Evolutionary conservation across 1,140 invertebrate genomes (phyloP), one percentile per base, ranked within the genome.

Genomic region (Sitophilus oryzae): DNA sequence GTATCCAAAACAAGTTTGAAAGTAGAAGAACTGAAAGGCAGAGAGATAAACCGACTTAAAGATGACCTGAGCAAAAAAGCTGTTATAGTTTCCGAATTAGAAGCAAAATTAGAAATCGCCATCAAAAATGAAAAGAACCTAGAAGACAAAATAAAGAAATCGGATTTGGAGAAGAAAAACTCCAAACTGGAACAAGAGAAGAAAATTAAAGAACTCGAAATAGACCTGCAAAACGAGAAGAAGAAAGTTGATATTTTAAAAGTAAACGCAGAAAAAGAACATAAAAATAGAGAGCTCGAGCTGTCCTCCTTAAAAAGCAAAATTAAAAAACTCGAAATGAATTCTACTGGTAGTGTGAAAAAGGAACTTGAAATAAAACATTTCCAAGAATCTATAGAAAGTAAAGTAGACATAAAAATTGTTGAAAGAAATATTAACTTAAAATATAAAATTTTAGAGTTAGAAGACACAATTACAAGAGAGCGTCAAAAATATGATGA

Each of bases 401-500:
- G 83, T 86, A 73, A 74, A n/a, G n/a, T n/a, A n/a, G n/a, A n/a
- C n/a, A n/a, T n/a, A n/a, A n/a, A n/a, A n/a, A n/a, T n/a, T n/a
- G n/a, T n/a, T n/a, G n/a, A n/a, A n/a, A n/a, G n/a, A n/a, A n/a
- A n/a, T n/a, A n/a, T n/a, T n/a, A n/a, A n/a, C n/a, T n/a, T n/a
- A n/a, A n/a, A n/a, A n/a, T n/a, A n/a, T n/a, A n/a, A n/a, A n/a
- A n/a, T n/a, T 70, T 40, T 66, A 87, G 85, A 80, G 67, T 67
- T 88, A 58, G 83, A 89, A 71, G 73, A 78, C 59, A 77, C 82
- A 34, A 60, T 90, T 23, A 76, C 76, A 25, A 75, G 75, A 16
- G 83, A 85, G 65, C 80, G 81, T 49, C 79, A 84, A 53, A 83
- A 88, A 58, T 87, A 86, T 68, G 83, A 89, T 55, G 88, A 91